phyloP scores from a whole-genome alignment of 37 sponge, comb jelly and placozoan genomes.

The Spongia lamella region DNA sequence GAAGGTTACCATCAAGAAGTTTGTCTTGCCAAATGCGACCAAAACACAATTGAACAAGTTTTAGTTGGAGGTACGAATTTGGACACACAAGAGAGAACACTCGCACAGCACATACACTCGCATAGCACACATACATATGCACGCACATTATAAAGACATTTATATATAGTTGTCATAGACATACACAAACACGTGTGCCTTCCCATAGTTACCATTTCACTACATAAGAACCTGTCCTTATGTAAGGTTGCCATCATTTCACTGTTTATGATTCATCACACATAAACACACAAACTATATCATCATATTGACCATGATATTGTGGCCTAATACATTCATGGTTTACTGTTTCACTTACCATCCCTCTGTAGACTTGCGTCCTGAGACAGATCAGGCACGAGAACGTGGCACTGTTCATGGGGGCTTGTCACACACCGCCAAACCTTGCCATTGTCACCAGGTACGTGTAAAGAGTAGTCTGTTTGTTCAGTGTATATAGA shows the following conservation, averaged over 20 bases:
- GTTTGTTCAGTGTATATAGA: not conserved
- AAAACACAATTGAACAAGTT: slow-evolving; percentile 68
- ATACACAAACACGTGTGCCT: no score
- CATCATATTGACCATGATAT: no score
- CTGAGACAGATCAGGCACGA: slow-evolving; percentile 86
- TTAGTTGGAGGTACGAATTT: slow-evolving; percentile 71
- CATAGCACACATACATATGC: no score
- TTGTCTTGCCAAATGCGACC: slow-evolving; percentile 72
- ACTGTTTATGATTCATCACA: no score
- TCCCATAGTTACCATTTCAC: no score
- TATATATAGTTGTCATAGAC: no score
- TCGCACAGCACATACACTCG: no score
- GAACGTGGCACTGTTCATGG: slow-evolving; percentile 95
- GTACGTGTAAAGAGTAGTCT: slow-evolving; percentile 28
- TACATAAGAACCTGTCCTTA: not conserved
- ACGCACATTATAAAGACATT: no score
- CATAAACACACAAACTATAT: no score
- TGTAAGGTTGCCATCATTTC: not conserved
- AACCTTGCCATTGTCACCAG: slow-evolving; percentile 89
- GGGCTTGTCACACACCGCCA: slow-evolving; percentile 78
- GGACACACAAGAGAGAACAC: no score
- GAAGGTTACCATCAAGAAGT: slow-evolving; percentile 84
- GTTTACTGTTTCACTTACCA: not conserved
- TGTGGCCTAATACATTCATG: not conserved
- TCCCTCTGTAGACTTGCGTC: slow-evolving; percentile 45